These are phyloP conservation scores for Parazoanthus darwini DNA, from an alignment of 92 coral and sea anemone genomes.

Conservation along the genomic window DNA sequence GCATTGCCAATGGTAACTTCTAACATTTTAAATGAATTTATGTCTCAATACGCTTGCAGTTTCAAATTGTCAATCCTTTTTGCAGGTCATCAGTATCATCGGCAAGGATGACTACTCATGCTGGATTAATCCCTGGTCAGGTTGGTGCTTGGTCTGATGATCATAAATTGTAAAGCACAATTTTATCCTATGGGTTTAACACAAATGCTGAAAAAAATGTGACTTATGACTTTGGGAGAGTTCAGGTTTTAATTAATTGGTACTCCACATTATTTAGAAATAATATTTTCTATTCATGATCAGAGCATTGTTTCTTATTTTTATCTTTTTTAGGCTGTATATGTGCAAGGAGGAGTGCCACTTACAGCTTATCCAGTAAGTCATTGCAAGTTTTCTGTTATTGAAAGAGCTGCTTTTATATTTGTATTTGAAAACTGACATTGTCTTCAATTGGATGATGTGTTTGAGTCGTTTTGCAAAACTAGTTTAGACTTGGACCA, in stretches of 20 bases:
- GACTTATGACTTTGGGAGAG: no score
- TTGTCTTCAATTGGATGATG: no score
- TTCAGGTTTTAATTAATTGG: no score
- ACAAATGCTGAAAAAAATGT: no score
- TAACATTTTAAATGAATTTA: no score
- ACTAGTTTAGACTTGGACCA: not conserved
- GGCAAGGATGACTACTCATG: slow-evolving; percentile 68
- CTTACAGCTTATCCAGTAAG: slow-evolving; percentile 35
- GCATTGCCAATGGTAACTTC: no score
- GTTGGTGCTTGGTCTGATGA: slow-evolving; percentile 34
- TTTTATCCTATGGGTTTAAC: not conserved
- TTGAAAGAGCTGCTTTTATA: not conserved
- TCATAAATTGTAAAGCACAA: not conserved
- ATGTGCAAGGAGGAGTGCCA: slow-evolving; percentile 40
- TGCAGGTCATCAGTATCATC: slow-evolving; percentile 33
- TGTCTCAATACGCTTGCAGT: no score
- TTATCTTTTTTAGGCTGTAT: slow-evolving; percentile 18
- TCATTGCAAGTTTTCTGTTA: not conserved
- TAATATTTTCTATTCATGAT: not conserved
- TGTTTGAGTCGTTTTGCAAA: no score
- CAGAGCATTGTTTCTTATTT: not conserved
- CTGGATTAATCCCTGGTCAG: slow-evolving; percentile 83
- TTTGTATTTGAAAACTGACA: no score
- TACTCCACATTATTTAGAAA: no score
- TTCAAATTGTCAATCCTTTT: not conserved